These are phyloP conservation scores for Scaeva pyrastri DNA, from an alignment of 2,888 invertebrate species.

Conservation along the genomic window DNA sequence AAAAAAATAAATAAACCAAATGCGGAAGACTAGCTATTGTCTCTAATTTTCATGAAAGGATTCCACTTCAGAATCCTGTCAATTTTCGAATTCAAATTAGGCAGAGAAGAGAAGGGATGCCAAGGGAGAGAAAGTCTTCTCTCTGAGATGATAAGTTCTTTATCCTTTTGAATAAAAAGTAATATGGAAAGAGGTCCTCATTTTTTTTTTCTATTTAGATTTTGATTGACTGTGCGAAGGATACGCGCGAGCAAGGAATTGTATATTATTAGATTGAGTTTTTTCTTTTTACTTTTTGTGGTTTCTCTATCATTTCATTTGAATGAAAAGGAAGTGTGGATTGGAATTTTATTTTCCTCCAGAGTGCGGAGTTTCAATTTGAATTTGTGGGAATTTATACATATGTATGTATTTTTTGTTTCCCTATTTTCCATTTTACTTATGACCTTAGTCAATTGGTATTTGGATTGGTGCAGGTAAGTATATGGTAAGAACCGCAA, in stretches of 20 bases:
- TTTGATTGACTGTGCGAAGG: conserved; percentile 5
- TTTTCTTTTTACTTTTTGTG: conserved; percentile 12
- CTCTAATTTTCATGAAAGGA: conserved; percentile 46
- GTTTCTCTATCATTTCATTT: conserved; percentile 9
- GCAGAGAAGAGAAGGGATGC: conserved; percentile 23
- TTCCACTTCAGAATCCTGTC: conserved; percentile 43
- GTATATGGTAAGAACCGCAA: too few relatives aligned
- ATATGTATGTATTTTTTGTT: conserved; percentile 34
- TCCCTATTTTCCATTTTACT: conserved; percentile 62
- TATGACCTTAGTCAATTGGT: conserved; percentile 65
- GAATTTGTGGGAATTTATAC: conserved; percentile 12
- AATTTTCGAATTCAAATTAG: conserved; percentile 74
- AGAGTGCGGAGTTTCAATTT: conserved; percentile 47
- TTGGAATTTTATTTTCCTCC: conserved; percentile 57
- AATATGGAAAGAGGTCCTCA: conserved; percentile 22
- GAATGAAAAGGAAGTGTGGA: conserved; percentile 48
- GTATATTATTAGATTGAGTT: conserved; percentile 21
- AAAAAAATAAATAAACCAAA: conserved; percentile 4
- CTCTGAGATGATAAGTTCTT: conserved; percentile 65
- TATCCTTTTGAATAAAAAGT: conserved; percentile 51
- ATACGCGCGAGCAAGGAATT: neutral
- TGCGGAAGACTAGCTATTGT: conserved; percentile 53
- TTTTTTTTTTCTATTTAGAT: neutral
- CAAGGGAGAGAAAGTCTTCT: conserved; percentile 47
- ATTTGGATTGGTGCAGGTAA: too few relatives aligned